Evolutionary conservation across 2,888 invertebrate species (phyloP), one percentile per base, ranked within the genome.

Genomic region (Nomada fabriciana): DNA sequence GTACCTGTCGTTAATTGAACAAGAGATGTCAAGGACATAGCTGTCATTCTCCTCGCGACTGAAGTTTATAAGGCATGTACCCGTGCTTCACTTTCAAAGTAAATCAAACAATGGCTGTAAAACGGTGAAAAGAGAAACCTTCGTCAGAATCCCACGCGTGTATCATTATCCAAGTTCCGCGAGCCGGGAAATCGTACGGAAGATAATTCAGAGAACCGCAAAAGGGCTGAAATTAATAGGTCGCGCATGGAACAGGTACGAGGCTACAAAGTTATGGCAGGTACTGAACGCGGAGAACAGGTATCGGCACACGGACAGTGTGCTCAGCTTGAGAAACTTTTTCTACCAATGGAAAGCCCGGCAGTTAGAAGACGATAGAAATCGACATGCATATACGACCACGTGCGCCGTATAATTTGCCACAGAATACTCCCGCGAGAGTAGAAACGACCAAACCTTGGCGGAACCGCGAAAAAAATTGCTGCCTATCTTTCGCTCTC

Each of bases 111-210:
- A 83, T 82, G n/a, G 63, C 55, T 52, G 42, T 18, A 59, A 65
- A 53, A 61, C 11, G 9, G 25, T 23, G 13, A 20, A 23, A 59
- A 60, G 77, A 55, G 74, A 74, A 88, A 71, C 91, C 92, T 92
- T 92, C 90, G 86, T 84, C 82, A 82, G 85, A 76, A 86, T 92
- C 92, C 92, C 92, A 93, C 92, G 91, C 89, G 73, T 84, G 80
- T 82, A 68, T 89, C 88, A 90, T 90, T 90, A 90, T 91, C 88
- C 71, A 81, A 85, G 89, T 90, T 87, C 88, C 86, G 70, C 67
- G 43, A 50, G 75, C 70, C 79, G 73, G 61, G 76, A 70, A 74
- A 81, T 64, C 61, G 64, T 43, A 29, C 25, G 43, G 2, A 15
- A 36, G 73, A 67, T 81, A 47, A 72, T 69, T 75, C 75, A 55